A percentile compares a stretch with the other conserved stretches of the same genome.
phyloP scores from a whole-genome alignment of 2,888 invertebrate genomes.

The Notocelia uddmanniana region DNA sequence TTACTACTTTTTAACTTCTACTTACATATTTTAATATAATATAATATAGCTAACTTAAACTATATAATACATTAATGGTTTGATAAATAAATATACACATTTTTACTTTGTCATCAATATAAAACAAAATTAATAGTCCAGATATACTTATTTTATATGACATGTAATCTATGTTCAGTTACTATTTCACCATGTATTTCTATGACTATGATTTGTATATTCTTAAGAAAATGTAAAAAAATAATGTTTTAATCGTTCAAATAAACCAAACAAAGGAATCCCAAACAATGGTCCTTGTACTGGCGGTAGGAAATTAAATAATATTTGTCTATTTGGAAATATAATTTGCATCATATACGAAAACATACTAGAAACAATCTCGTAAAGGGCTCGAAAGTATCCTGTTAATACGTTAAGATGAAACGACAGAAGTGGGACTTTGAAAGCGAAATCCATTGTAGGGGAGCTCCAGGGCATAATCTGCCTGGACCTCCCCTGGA shows the following conservation, averaged over 20 bases:
- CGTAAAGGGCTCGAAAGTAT: constrained; percentile 67
- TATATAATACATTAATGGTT: constrained; percentile 17
- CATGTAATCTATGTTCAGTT: too few relatives aligned
- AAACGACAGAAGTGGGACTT: constrained; percentile 82
- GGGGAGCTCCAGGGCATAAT: constrained; percentile 79
- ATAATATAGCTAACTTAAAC: not conserved
- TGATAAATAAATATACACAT: not conserved
- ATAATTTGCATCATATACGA: constrained; percentile 70
- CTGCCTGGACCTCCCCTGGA: constrained; percentile 80
- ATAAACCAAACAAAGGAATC: not conserved
- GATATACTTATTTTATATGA: too few relatives aligned
- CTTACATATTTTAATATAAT: not conserved
- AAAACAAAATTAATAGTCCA: too few relatives aligned
- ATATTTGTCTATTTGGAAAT: constrained; percentile 70
- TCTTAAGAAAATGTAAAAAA: not conserved
- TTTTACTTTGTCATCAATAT: not conserved
- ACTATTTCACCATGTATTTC: too few relatives aligned
- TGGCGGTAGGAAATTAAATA: constrained; percentile 56
- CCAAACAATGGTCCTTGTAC: constrained; percentile 11
- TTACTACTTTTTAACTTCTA: not conserved
- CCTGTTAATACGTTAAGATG: constrained; percentile 75
- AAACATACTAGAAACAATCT: constrained; percentile 66
- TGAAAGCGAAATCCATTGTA: constrained; percentile 82
- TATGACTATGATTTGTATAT: not conserved
- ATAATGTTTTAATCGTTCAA: constrained; percentile 16